These are phyloP conservation scores for Elanoides forficatus DNA, from an alignment of 2,113 vertebrate species.

Conservation along the genomic window DNA sequence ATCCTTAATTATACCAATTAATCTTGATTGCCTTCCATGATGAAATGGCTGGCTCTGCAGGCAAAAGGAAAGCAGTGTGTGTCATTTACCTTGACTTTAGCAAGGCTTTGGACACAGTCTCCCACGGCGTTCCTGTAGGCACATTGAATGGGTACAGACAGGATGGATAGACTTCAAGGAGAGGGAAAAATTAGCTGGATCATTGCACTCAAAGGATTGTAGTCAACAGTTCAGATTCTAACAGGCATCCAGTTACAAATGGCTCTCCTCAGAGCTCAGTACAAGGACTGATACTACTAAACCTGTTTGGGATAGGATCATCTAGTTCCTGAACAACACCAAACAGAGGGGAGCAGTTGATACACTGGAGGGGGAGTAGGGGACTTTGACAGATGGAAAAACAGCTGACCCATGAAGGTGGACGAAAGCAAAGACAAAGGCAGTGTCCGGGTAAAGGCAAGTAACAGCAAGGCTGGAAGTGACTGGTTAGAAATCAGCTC, in stretches of 20 bases:
- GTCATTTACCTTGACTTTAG: not conserved
- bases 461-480: not conserved
- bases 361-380: not conserved
- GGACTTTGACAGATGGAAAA: not conserved
- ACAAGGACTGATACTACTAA: not conserved
- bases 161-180: not conserved
- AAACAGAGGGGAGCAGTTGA: not conserved
- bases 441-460: not conserved
- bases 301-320: not conserved
- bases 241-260: not conserved
- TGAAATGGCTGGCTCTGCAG: not conserved
- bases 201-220: not conserved
- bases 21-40: conserved; percentile 37
- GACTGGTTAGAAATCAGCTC: not conserved
- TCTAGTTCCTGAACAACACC: not conserved
- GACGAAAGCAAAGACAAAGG: not conserved
- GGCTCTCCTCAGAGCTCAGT: not conserved
- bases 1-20: conserved; percentile 60
- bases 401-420: not conserved
- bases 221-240: not conserved
- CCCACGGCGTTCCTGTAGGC: not conserved
- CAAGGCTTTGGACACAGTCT: not conserved
- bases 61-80: not conserved
- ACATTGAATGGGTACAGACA: not conserved
- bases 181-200: not conserved